Base-by-base conservation (phyloP, 2,113 vertebrate genomes). In the Oceanites oceanicus region DNA sequence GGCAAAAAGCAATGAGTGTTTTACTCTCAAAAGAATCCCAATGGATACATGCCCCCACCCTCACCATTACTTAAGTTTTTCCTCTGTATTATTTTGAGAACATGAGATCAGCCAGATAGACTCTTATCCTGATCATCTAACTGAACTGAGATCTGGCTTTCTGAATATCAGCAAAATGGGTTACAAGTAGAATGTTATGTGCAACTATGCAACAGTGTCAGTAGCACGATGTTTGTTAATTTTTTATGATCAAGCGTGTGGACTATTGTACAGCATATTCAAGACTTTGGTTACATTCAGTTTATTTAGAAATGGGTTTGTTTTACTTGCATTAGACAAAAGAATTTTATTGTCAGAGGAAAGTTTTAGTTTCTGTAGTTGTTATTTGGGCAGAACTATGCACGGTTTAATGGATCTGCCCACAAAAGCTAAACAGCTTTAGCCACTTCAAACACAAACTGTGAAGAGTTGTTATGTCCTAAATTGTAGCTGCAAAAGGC, bases 391-490 rank as follows among this genome's bases (percentile, higher is more conserved):
- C 52, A 75, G 49, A 92, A 78, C 17, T 47, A 59, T 29, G 44
- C 5, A 16, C 34, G 45, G 40, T 56, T 94, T 91, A 92, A 74
- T 25, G 27, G 42, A 65, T 67, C 65, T 63, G 56, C 45, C 76
- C 76, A 68, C 53, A 81, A 95, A 96, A 94, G 80, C 65, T 68
- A 49, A 91, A 91, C 5, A 92, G 76, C 11, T 63, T 93, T 65
- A 88, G 52, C 73, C 83, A 93, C 92, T 95, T 89, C 86, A 95
- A 96, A 94, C 9, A 50, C 55, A 78, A 95, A 85, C n/a, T 56
- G 42, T 88, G 82, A 92, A 76, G 58, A 88, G 72, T 29, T 86
- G 50, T 66, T 88, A 23, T 52, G 88, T 61, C 32, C 79, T 75
- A 49, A 97, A 91, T 7, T 71, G 49, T 32, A 91, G 73, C 70